A percentile compares a stretch with the other conserved stretches of the same genome.
Evolutionary conservation across 2,113 vertebrate genomes (phyloP).

Genomic region (Catagonus wagneri): DNA sequence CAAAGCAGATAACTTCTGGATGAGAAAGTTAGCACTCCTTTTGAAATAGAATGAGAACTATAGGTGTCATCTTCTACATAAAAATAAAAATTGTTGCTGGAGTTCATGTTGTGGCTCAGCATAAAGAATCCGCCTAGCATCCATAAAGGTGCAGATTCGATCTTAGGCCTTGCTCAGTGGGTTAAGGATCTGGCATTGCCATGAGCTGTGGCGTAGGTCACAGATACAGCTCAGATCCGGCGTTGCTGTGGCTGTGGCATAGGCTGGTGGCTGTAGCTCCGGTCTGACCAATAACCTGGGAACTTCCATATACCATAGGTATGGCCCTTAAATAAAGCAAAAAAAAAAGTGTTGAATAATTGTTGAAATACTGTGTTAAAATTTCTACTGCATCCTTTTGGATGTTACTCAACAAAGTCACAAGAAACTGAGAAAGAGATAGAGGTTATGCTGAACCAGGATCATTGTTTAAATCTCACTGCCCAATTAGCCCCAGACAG

Average conservation of each 20-base stretch:
- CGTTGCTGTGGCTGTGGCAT: too few species aligned
- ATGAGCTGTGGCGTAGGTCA: too few species aligned
- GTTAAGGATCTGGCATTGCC: too few species aligned
- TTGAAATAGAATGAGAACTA: background rate
- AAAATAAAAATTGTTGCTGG: background rate
- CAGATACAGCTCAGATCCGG: too few species aligned
- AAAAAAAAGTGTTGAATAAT: background rate
- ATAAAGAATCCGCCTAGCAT: too few species aligned
- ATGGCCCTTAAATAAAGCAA: too few species aligned
- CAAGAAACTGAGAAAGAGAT: background rate
- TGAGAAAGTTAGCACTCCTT: background rate
- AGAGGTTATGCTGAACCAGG: background rate
- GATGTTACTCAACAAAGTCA: background rate
- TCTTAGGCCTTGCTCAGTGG: too few species aligned
- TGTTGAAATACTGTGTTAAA: background rate
- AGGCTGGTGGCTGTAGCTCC: too few species aligned
- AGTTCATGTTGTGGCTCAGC: too few species aligned
- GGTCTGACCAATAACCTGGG: too few species aligned
- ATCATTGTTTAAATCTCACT: conserved; percentile 18
- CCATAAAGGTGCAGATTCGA: too few species aligned
- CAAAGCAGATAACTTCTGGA: background rate
- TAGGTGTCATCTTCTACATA: background rate
- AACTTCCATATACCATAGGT: too few species aligned
- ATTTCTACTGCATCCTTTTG: background rate
- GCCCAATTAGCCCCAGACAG: background rate